A percentile compares a stretch with the other conserved stretches of the same genome.
Conservation (phyloP, 2,888 invertebrate genomes). For the Digitonthophagus gazella region DNA sequence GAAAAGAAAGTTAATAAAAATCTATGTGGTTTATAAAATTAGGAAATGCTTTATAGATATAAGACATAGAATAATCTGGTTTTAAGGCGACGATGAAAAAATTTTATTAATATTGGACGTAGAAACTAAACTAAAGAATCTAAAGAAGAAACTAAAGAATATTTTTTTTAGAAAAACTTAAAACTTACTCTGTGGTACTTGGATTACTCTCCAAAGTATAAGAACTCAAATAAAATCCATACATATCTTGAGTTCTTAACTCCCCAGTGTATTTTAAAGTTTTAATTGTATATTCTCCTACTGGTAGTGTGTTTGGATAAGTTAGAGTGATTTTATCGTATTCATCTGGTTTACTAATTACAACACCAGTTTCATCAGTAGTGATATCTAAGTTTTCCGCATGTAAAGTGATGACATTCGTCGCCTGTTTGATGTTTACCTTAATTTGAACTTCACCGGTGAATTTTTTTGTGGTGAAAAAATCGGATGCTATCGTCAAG, state of each 20-base stretch:
- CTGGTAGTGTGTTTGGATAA: background rate
- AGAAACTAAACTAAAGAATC: background rate
- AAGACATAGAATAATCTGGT: too few species aligned
- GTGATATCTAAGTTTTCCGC: conserved; percentile 10
- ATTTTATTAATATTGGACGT: background rate
- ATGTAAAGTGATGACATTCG: conserved; percentile 17
- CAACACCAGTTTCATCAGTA: background rate
- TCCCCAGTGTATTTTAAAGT: conserved; percentile 37
- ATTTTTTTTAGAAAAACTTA: background rate
- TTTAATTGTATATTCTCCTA: background rate
- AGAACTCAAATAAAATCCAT: conserved; percentile 55
- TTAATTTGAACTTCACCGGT: conserved; percentile 23
- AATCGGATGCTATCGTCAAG: conserved; percentile 41
- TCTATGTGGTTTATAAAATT: background rate
- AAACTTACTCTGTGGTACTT: conserved; percentile 37
- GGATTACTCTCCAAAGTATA: conserved; percentile 44
- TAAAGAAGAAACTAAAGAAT: too few species aligned
- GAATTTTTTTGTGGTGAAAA: conserved; percentile 19
- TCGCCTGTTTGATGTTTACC: background rate
- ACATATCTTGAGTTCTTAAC: conserved; percentile 45
- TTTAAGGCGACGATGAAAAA: too few species aligned
- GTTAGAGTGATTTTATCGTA: conserved; percentile 15
- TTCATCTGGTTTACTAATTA: background rate
- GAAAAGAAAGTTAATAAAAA: conserved; percentile 24
- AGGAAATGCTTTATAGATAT: background rate